These are phyloP conservation scores for Hydrotaea diabolus DNA, from an alignment of 2,888 invertebrate genomes.

Conservation along the genomic window DNA sequence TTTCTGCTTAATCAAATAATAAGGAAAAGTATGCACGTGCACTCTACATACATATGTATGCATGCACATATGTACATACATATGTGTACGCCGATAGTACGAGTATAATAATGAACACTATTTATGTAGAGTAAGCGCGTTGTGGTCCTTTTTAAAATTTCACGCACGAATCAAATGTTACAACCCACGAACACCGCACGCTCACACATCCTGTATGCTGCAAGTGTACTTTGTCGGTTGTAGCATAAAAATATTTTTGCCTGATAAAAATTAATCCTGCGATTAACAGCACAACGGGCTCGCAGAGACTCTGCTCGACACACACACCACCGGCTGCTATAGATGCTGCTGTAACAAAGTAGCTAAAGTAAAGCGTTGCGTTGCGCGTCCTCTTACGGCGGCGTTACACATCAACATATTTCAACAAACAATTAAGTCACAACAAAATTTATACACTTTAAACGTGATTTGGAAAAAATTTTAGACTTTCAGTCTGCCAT, in stretches of 20 bases:
- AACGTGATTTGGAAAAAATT: conserved; percentile 40
- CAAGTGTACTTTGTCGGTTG: background rate
- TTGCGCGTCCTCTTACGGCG: background rate
- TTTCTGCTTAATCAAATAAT: too few relatives aligned
- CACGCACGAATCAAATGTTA: background rate
- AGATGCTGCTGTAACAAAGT: background rate
- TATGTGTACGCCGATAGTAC: too few relatives aligned
- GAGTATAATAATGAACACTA: background rate
- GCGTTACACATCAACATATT: conserved; percentile 41
- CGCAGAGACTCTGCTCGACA: background rate
- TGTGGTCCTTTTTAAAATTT: conserved; percentile 2
- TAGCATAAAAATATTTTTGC: background rate
- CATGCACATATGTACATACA: too few relatives aligned
- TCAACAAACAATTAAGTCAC: conserved; percentile 44
- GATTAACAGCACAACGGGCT: conserved; percentile 10
- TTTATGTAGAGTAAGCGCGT: background rate
- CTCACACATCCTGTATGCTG: background rate
- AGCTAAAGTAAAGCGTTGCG: background rate
- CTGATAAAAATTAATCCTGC: conserved; percentile 12
- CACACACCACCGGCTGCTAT: background rate
- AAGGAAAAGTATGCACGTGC: too few relatives aligned
- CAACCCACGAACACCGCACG: background rate
- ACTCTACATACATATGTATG: too few relatives aligned
- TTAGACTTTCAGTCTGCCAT: background rate
- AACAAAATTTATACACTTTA: conserved; percentile 43